A percentile compares a stretch with the other conserved stretches of the same genome.
Evolutionary conservation across 2,113 vertebrate genomes (phyloP).

Genomic region (Aegotheles bennettii): DNA sequence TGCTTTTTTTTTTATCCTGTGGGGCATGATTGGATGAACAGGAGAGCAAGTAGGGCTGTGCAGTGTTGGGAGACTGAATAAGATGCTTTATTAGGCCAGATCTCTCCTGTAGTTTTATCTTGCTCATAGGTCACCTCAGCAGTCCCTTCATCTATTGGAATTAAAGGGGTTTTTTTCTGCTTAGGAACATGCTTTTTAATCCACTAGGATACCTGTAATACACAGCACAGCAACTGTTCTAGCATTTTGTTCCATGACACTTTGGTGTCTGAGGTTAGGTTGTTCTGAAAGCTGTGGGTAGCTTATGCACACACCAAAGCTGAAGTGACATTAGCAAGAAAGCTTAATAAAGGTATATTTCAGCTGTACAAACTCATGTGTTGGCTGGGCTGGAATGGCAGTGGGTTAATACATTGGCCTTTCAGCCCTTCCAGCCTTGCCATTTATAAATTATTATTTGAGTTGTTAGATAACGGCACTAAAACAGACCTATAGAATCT

Average conservation of each 20-base stretch:
- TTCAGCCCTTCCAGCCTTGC: not conserved
- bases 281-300: not conserved
- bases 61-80: not conserved
- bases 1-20: not conserved
- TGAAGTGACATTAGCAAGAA: not conserved
- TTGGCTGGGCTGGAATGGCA: not conserved
- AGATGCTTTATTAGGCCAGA: not conserved
- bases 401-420: not conserved
- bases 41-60: not conserved
- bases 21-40: not conserved
- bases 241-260: not conserved
- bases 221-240: not conserved
- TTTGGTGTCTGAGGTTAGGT: not conserved
- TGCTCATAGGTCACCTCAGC: not conserved
- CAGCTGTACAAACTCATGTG: not conserved
- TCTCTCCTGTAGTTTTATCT: not conserved
- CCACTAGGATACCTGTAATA: not conserved
- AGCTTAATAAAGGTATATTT: not conserved
- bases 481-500: conserved; percentile 22
- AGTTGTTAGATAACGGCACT: conserved; percentile 9
- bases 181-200: not conserved
- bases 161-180: not conserved
- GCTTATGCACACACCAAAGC: not conserved
- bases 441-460: conserved; percentile 39
- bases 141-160: not conserved